Percentiles rank a stretch among this genome's conserved stretches.
These are phyloP conservation scores for human DNA, from an alignment of 2,113 vertebrate genomes.

Conservation along the genomic window DNA sequence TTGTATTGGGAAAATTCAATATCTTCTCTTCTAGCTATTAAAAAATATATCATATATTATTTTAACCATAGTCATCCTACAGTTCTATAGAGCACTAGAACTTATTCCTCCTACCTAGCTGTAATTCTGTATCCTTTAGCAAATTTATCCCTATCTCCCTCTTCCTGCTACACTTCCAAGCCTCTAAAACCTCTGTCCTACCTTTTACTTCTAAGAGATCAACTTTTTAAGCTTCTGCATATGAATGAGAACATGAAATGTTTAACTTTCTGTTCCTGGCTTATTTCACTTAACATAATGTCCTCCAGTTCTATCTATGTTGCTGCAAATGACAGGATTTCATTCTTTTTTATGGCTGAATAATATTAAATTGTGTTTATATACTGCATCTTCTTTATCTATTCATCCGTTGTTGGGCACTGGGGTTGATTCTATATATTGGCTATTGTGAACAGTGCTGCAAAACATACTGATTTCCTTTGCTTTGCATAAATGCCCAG, in stretches of 20 bases:
- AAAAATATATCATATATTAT: not conserved
- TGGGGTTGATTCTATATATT: not conserved
- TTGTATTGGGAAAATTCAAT: not conserved
- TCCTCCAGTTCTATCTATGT: not conserved
- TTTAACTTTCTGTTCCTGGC: not conserved
- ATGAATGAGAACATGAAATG: not conserved
- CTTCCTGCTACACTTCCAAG: not conserved
- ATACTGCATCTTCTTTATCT: not conserved
- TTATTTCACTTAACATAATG: not conserved
- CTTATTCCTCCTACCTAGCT: not conserved
- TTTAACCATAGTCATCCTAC: not conserved
- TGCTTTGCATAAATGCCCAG: not conserved
- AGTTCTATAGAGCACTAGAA: not conserved
- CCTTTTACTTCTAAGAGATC: not conserved
- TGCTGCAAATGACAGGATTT: not conserved
- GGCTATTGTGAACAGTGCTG: not conserved
- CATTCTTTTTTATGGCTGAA: not conserved
- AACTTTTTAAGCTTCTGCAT: not conserved
- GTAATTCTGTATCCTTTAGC: not conserved
- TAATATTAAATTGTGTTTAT: not conserved
- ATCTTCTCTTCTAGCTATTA: not conserved
- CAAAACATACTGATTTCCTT: not conserved
- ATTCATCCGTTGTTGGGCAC: not conserved
- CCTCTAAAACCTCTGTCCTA: not conserved
- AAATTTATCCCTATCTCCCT: not conserved